Conservation (phyloP, 2,888 invertebrate species). For the Standfussiana lucernea region DNA sequence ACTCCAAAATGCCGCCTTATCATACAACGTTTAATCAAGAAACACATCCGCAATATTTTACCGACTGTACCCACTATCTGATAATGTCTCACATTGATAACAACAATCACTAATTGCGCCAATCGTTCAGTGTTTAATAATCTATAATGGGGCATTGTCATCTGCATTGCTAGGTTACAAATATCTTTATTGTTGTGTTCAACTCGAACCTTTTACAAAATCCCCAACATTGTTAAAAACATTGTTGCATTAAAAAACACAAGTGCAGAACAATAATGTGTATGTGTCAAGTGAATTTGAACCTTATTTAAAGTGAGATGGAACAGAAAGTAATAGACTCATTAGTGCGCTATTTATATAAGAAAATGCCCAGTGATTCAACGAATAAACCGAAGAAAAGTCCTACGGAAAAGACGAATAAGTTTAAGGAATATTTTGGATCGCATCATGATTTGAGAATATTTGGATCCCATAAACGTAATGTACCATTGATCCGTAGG, state of each 20-base stretch:
- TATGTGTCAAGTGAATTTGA: slow-evolving; percentile 32
- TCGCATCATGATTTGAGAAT: slow-evolving; percentile 76
- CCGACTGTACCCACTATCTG: slow-evolving; percentile 56
- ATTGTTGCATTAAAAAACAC: not conserved
- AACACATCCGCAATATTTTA: slow-evolving; percentile 36
- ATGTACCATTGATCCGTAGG: slow-evolving; percentile 25
- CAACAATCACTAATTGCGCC: slow-evolving; percentile 62
- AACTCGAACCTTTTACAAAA: not conserved
- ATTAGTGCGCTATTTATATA: slow-evolving; percentile 48
- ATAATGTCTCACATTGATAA: slow-evolving; percentile 62
- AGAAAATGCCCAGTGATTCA: slow-evolving; percentile 48
- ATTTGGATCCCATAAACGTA: slow-evolving; percentile 71
- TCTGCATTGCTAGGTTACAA: slow-evolving; percentile 23
- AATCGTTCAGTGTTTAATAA: slow-evolving; percentile 53
- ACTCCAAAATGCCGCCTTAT: slow-evolving; percentile 28
- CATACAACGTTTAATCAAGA: slow-evolving; percentile 40
- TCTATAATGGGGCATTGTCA: slow-evolving; percentile 45
- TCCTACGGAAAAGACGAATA: slow-evolving; percentile 79
- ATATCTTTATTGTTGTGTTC: slow-evolving; percentile 29
- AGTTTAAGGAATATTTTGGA: slow-evolving; percentile 78
- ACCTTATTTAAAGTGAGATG: slow-evolving; percentile 56
- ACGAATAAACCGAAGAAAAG: slow-evolving; percentile 75
- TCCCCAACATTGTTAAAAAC: not conserved
- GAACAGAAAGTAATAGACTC: slow-evolving; percentile 69
- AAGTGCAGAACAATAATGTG: slow-evolving; percentile 11